Evolutionary conservation across 2,113 vertebrate genomes (phyloP).

Genomic region (Peromyscus polionotus): DNA sequence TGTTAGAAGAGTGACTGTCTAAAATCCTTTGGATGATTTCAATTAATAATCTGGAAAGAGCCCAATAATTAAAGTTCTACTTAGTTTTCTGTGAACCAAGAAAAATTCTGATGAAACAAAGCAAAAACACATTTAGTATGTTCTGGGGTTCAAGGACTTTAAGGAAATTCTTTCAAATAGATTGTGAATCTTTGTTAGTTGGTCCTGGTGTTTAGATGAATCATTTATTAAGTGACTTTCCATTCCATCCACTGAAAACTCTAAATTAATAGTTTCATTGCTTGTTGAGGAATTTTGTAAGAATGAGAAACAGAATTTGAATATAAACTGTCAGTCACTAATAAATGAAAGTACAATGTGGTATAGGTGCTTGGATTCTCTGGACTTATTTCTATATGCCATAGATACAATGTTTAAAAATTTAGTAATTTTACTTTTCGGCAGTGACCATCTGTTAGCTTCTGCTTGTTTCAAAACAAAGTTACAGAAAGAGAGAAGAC

Average conservation of each 20-base stretch:
- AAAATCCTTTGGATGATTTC: conserved; percentile 44
- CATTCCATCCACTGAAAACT: neutral
- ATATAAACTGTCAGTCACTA: neutral
- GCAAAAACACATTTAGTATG: neutral
- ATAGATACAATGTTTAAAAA: conserved; percentile 16
- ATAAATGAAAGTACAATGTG: neutral
- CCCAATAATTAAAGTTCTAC: neutral
- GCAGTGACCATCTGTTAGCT: conserved; percentile 16
- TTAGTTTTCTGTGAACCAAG: conserved; percentile 15
- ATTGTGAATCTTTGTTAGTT: neutral
- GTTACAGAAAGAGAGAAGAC: neutral
- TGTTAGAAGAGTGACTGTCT: neutral
- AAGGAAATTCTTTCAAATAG: conserved; percentile 2
- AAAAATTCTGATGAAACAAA: neutral
- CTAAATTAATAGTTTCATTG: neutral
- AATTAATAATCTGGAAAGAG: conserved; percentile 33
- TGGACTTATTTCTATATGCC: conserved; percentile 28
- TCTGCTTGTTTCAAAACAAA: conserved; percentile 54
- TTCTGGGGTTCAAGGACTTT: neutral
- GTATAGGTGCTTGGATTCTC: neutral
- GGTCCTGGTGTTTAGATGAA: neutral
- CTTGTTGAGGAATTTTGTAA: neutral
- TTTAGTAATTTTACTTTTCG: conserved; percentile 35
- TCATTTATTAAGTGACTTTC: neutral
- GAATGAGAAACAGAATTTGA: neutral